Percentiles rank a stretch among this genome's conserved stretches.
Evolutionary conservation across 1,140 invertebrate species (phyloP).

Genomic region (Apocrypta bakeri): DNA sequence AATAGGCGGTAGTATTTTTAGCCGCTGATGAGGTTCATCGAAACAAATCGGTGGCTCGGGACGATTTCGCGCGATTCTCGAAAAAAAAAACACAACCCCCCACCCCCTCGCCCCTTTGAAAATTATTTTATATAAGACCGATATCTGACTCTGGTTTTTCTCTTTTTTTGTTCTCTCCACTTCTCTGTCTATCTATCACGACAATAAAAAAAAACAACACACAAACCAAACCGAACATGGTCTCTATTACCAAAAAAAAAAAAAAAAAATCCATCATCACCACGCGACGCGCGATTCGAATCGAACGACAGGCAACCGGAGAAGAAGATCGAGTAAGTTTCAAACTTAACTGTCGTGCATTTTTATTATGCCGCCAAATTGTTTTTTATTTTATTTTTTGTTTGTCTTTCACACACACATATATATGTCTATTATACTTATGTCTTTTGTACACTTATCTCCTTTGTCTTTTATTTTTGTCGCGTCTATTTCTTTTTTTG

Average conservation of each 20-base stretch:
- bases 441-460: background rate
- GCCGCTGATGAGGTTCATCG: background rate
- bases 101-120: background rate
- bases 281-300: constrained; percentile 65
- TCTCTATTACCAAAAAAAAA: constrained; percentile 52
- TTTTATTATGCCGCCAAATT: background rate
- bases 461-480: background rate
- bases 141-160: constrained; percentile 69
- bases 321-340: constrained; percentile 74
- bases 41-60: background rate
- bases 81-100: background rate
- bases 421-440: constrained; percentile 15
- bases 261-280: constrained; percentile 58
- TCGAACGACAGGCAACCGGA: constrained; percentile 73
- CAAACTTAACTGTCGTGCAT: constrained; percentile 51
- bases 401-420: constrained; percentile 47
- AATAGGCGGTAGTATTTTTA: constrained; percentile 34
- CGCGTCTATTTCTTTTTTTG: constrained; percentile 56
- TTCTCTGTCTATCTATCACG: constrained; percentile 60
- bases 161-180: constrained; percentile 58
- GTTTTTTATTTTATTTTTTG: constrained; percentile 35
- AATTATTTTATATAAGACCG: constrained; percentile 56
- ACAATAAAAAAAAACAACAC: constrained; percentile 66
- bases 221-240: constrained; percentile 65
- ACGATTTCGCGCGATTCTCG: too few relatives aligned